Evolutionary conservation across 2,113 vertebrate genomes (phyloP).

Genomic region (Melanotaenia duboulayi): DNA sequence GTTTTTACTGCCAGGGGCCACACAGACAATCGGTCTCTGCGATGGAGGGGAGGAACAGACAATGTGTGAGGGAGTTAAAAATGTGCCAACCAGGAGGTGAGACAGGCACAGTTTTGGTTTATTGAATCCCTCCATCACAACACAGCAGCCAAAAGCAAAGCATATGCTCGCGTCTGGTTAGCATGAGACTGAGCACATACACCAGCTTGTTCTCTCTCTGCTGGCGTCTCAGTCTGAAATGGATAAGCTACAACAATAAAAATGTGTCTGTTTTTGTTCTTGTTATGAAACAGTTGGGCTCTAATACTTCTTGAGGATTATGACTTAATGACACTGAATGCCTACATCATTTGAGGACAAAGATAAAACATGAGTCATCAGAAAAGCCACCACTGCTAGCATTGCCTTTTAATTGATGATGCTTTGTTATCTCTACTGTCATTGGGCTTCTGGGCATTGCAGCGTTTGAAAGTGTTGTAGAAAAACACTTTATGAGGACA

Average conservation of each 20-base stretch:
- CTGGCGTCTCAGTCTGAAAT: conserved; percentile 23
- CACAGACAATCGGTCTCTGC: conserved; percentile 36
- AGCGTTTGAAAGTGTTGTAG: not conserved
- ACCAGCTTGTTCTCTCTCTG: conserved; percentile 22
- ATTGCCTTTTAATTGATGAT: conserved; percentile 10
- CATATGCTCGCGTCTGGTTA: conserved; percentile 23
- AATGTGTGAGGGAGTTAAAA: conserved; percentile 12
- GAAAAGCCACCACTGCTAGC: not conserved
- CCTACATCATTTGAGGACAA: conserved; percentile 19
- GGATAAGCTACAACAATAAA: conserved; percentile 26
- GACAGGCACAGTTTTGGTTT: conserved; percentile 34
- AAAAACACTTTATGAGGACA: not conserved
- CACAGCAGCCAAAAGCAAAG: not conserved
- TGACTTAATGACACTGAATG: conserved; percentile 20
- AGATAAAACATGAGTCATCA: conserved; percentile 42
- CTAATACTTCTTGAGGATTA: conserved; percentile 8
- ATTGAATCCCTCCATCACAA: conserved; percentile 56
- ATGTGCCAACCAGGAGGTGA: conserved; percentile 45
- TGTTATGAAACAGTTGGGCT: conserved; percentile 5
- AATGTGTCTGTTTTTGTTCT: conserved; percentile 2
- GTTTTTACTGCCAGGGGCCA: conserved; percentile 18
- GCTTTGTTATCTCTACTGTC: not conserved
- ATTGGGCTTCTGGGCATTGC: not conserved
- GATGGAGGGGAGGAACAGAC: conserved; percentile 41
- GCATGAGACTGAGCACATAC: conserved; percentile 31